Conservation (phyloP, 2,797 vertebrate species). For the Bradypodion ventrale region DNA sequence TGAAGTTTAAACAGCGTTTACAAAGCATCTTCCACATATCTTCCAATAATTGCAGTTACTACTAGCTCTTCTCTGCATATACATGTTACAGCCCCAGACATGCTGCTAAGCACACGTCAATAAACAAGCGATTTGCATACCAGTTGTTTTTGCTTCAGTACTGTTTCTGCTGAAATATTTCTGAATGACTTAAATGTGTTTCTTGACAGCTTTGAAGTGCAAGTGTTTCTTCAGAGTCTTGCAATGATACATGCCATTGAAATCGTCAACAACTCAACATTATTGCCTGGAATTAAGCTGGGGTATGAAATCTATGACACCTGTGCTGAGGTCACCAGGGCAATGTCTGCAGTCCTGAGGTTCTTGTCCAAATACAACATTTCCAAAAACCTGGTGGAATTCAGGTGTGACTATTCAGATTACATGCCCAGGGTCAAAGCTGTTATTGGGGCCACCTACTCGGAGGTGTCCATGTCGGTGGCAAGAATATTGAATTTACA, state of each 20-base stretch:
- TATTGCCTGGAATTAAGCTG: constrained; percentile 77
- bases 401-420: constrained; percentile 74
- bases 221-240: constrained; percentile 75
- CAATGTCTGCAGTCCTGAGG: constrained; percentile 77
- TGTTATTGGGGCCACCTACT: constrained; percentile 79
- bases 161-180: background rate
- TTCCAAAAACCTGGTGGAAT: constrained; percentile 62
- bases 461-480: constrained; percentile 84
- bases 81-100: no score
- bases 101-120: background rate
- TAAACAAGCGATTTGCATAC: background rate
- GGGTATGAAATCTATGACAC: constrained; percentile 87
- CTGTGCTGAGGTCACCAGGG: constrained; percentile 83
- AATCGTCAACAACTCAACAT: constrained; percentile 80
- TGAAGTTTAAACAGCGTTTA: background rate
- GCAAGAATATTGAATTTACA: constrained; percentile 84
- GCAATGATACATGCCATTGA: constrained; percentile 88
- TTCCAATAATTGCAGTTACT: background rate
- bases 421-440: constrained; percentile 75
- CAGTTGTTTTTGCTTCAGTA: background rate
- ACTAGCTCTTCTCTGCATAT: background rate
- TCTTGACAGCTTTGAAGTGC: constrained; percentile 77
- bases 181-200: constrained; percentile 31
- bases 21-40: background rate
- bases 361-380: constrained; percentile 74